A percentile compares a stretch with the other conserved stretches of the same genome.
These are phyloP conservation scores for Botia kubotai DNA, from an alignment of 2,797 vertebrate species.

Conservation along the genomic window DNA sequence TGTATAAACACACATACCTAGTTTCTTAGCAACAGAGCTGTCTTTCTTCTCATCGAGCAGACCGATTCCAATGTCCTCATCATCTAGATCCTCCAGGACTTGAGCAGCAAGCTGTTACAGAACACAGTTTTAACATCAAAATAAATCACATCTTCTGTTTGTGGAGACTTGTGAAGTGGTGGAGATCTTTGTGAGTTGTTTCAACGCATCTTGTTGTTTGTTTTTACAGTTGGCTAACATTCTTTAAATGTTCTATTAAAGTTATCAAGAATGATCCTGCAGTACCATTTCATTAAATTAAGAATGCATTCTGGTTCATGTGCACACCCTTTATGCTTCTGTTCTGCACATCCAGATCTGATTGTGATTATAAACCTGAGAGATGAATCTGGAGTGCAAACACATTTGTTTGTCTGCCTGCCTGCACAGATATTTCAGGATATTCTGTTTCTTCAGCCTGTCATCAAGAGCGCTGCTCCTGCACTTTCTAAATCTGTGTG, in stretches of 20 bases:
- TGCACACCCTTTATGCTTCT: neutral
- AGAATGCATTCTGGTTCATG: too few species aligned
- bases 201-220: neutral
- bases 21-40: slow-evolving; percentile 85
- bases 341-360: too few species aligned
- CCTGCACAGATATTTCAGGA: slow-evolving; percentile 44
- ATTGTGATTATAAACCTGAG: neutral
- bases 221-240: too few species aligned
- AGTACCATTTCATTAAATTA: too few species aligned
- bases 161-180: neutral
- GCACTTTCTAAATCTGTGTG: slow-evolving; percentile 83
- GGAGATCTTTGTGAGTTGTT: neutral
- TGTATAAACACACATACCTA: slow-evolving; percentile 73
- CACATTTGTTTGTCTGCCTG: slow-evolving; percentile 6
- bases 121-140: neutral
- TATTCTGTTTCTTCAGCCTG: slow-evolving; percentile 63
- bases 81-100: slow-evolving; percentile 89
- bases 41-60: slow-evolving; percentile 87
- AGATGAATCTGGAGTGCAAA: neutral
- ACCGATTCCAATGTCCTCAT: slow-evolving; percentile 88
- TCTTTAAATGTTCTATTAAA: too few species aligned
- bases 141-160: neutral
- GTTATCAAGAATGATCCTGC: too few species aligned
- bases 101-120: slow-evolving; percentile 87
- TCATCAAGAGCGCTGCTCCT: slow-evolving; percentile 71